A percentile compares a stretch with the other conserved stretches of the same genome.
phyloP scores from a whole-genome alignment of 2,113 vertebrate genomes.

The Sitta europaea region DNA sequence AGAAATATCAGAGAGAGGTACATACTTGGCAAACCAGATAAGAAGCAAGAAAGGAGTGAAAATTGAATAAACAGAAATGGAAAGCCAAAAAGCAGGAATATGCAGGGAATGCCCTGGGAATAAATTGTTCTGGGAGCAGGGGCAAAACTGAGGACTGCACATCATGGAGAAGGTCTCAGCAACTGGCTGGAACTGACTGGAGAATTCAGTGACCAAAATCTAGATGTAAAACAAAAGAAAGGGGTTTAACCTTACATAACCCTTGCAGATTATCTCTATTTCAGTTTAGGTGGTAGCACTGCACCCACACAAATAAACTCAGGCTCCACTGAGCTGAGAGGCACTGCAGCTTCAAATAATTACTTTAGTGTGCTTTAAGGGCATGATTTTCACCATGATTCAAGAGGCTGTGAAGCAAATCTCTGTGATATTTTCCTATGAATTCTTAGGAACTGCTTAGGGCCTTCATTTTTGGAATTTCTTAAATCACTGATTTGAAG shows the following conservation, averaged over 20 bases:
- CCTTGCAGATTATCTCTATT: constrained; percentile 6
- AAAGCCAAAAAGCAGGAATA: background rate
- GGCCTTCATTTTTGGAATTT: background rate
- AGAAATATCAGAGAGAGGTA: background rate
- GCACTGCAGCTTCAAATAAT: background rate
- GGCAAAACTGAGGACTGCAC: background rate
- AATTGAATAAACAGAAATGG: background rate
- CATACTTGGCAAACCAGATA: background rate
- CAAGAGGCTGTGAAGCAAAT: background rate
- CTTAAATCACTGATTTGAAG: background rate
- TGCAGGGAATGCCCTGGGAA: background rate
- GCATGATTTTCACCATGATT: background rate
- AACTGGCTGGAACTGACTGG: background rate
- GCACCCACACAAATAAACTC: background rate
- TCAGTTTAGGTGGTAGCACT: background rate
- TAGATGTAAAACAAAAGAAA: background rate
- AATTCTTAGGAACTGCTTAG: background rate
- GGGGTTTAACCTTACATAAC: background rate
- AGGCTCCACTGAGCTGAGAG: background rate
- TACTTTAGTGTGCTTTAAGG: background rate
- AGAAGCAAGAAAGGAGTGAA: background rate
- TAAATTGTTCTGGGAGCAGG: background rate
- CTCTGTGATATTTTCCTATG: background rate
- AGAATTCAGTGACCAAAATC: background rate
- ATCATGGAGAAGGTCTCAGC: background rate